Evolutionary conservation across 2,888 invertebrate genomes (phyloP), one percentile per base, ranked within the genome.

Genomic region (Oxytorus armatus): DNA sequence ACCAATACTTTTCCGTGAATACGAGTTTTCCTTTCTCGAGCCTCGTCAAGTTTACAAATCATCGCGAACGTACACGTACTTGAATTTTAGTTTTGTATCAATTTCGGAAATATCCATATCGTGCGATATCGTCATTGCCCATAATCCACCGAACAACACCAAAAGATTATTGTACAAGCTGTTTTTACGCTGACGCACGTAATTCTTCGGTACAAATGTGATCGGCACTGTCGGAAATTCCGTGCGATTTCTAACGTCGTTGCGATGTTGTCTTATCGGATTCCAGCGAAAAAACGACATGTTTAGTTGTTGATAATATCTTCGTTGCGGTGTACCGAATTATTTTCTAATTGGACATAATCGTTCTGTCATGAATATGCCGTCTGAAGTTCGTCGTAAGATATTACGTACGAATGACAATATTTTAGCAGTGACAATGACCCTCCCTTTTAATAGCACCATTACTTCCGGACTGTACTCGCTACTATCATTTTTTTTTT

Each of bases 251-350:
- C 29, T 18, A 4, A 16, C 55, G 0, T 18, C 18, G 11, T 63
- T 42, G 49, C 36, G 25, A 33, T 36, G 29, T 0, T 10, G 73
- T 29, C 57, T 49, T 42, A 81, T 65, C 0, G 80, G 80, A 69
- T 77, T 81, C 68, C 77, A 81, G 21, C 47, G 68, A 29, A 73
- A 68, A 42, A 69, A 44, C 3, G 65, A 51, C 80, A 81, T 81
- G n/a, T 10, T 36, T n/a, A 14, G 11, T 0, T n/a, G 3, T 7
- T 5, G 4, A 1, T 10, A 36, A 16, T 3, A 0, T 0, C 21
- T 4, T 14, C 39, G 21, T 3, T 5, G 10, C 11, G 23, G 29
- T 29, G 29, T 29, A 29, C 5, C 29, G 5, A 10, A 10, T 59
- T 21, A 42, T 36, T 23, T 14, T 1, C n/a, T n/a, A 51, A 36